Evolutionary conservation across 1,140 invertebrate species (phyloP).

Genomic region (Planococcus citri): DNA sequence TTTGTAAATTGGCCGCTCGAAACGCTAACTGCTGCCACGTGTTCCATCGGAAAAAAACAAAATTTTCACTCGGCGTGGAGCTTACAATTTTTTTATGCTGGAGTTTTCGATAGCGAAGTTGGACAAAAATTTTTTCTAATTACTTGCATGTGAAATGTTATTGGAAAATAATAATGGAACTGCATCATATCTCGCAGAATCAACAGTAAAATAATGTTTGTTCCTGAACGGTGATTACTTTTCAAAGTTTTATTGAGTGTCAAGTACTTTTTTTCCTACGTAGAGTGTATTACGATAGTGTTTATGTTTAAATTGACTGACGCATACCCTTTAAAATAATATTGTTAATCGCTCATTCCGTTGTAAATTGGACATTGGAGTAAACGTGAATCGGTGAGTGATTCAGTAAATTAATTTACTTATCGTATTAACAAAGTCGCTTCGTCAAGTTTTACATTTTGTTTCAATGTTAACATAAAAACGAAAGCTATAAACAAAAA

Average conservation of each 20-base stretch:
- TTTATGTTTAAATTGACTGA: not conserved
- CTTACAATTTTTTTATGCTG: too few species aligned
- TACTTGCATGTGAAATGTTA: not conserved
- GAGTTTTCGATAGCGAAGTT: too few species aligned
- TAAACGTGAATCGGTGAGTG: slow-evolving; percentile 6
- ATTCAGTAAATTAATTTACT: not conserved
- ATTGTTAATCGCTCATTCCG: not conserved
- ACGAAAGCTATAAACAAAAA: too few species aligned
- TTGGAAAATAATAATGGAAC: not conserved
- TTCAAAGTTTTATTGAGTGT: not conserved
- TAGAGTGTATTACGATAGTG: not conserved
- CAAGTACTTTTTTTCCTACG: not conserved
- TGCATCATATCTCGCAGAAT: not conserved
- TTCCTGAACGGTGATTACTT: not conserved
- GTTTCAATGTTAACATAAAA: not conserved
- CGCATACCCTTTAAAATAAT: not conserved
- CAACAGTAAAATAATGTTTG: not conserved
- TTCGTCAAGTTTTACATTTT: not conserved
- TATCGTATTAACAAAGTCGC: not conserved
- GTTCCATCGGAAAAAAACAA: too few species aligned
- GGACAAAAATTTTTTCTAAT: not conserved
- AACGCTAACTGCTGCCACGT: too few species aligned
- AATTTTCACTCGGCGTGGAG: too few species aligned
- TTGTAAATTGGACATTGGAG: not conserved
- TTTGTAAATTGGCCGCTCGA: too few species aligned